Evolutionary conservation across 2,888 invertebrate species (phyloP), one percentile per base, ranked within the genome.

Genomic region (Melanostoma mellinum): DNA sequence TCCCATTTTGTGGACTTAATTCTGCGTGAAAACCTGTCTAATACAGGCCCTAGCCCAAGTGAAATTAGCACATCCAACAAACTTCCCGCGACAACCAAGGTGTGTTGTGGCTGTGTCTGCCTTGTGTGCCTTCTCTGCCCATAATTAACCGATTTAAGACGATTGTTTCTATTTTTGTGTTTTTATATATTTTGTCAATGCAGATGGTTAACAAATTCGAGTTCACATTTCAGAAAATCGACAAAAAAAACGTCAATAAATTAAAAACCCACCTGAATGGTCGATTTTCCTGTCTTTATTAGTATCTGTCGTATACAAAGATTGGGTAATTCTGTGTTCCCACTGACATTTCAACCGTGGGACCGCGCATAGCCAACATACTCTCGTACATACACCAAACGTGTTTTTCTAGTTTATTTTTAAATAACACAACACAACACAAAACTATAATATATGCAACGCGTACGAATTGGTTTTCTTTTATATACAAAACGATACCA

Each of bases 311-410:
- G 3, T 3, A 40, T 61, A 68, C 5, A 67, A 67, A 69, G 30
- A 75, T 80, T 80, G 69, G 56, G 75, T 75, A 80, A 80, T 60
- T 65, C 36, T 48, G 46, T 80, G 52, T 80, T 80, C 80, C 80
- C 80, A 80, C 75, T 80, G 75, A 55, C 75, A 75, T 80, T 80
- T 80, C 10, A 58, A 75, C 80, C 75, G 80, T 80, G 80, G 80
- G 80, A 80, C 44, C 58, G 20, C 20, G 20, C 20, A 60, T 42
- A 68, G 55, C 44, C 10, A 65, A 65, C 71, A 55, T 30, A 63
- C n/a, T n/a, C n/a, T n/a, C n/a, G n/a, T n/a, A 50, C 50, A 50
- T 46, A 61, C 44, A 55, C 35, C n/a, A 71, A 80, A 79, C 80
- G 63, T 80, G 80, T 80, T 75, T 75, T 80, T 75, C 80, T 75